A percentile compares a stretch with the other conserved stretches of the same genome.
phyloP scores from a whole-genome alignment of 2,888 invertebrate genomes.

The Meghimatium bilineatum region DNA sequence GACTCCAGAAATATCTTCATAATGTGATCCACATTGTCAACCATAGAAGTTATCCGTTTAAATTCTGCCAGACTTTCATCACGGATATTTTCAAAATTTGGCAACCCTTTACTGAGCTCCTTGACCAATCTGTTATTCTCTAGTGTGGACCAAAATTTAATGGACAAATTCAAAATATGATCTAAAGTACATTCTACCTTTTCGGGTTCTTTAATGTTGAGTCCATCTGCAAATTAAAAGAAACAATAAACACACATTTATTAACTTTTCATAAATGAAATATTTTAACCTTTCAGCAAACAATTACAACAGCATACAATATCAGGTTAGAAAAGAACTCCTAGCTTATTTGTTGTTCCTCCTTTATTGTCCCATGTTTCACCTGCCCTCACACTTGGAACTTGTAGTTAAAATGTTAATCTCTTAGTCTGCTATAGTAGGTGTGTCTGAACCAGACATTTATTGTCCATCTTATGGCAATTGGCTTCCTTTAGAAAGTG shows the following conservation, averaged over 20 bases:
- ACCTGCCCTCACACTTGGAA: no score
- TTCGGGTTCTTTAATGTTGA: neutral
- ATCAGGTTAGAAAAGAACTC: no score
- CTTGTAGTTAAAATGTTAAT: no score
- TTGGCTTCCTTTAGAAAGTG: no score
- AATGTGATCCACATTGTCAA: neutral
- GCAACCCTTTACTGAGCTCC: neutral
- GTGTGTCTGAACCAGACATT: no score
- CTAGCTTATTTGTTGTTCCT: no score
- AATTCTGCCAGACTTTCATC: neutral
- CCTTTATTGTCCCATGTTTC: no score
- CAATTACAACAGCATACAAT: no score
- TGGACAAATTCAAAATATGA: neutral
- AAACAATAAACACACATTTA: neutral
- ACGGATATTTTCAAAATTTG: conserved; percentile 9
- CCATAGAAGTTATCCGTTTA: neutral
- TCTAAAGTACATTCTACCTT: neutral
- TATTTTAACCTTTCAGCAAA: no score
- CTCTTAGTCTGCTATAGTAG: no score
- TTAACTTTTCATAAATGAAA: neutral
- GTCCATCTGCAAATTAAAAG: neutral
- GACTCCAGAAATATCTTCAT: neutral
- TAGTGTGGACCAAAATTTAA: neutral
- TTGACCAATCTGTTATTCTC: neutral
- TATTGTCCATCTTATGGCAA: no score